Conservation (phyloP, 1,140 invertebrate genomes). For the Diplogasteroides magnus region DNA sequence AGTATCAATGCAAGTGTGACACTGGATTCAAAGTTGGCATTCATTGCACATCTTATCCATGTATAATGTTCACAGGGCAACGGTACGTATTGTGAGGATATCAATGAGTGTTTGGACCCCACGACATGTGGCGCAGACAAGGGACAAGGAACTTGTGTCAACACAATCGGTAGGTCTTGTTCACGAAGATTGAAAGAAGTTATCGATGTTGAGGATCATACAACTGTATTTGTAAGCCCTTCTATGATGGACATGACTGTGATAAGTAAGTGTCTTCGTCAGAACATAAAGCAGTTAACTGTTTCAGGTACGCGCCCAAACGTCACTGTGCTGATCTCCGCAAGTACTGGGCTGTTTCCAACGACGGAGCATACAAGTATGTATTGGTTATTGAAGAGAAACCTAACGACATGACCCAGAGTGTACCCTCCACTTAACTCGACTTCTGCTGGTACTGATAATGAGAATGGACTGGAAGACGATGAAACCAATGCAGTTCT, state of each 20-base stretch:
- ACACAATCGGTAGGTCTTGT: background rate
- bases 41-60: too few species aligned
- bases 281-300: too few species aligned
- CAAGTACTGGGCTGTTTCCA: constrained; percentile 18
- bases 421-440: too few species aligned
- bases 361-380: constrained; percentile 17
- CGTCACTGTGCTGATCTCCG: constrained; percentile 33
- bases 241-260: constrained; percentile 20
- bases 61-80: too few species aligned
- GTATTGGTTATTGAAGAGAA: too few species aligned
- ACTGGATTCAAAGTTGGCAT: constrained; percentile 18
- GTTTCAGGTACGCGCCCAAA: constrained; percentile 26
- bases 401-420: too few species aligned
- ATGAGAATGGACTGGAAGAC: too few species aligned
- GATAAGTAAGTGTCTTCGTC: too few species aligned
- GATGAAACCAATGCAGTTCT: too few species aligned
- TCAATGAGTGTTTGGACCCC: constrained; percentile 27
- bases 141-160: constrained; percentile 16
- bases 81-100: constrained; percentile 29
- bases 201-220: too few species aligned
- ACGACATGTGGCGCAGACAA: constrained; percentile 12
- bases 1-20: constrained; percentile 19
- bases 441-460: too few species aligned
- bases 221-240: constrained; percentile 21
- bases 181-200: too few species aligned